Percentiles rank a stretch among this genome's conserved stretches.
Conservation (phyloP, 2,888 invertebrate genomes). For the Papilio gigon region DNA sequence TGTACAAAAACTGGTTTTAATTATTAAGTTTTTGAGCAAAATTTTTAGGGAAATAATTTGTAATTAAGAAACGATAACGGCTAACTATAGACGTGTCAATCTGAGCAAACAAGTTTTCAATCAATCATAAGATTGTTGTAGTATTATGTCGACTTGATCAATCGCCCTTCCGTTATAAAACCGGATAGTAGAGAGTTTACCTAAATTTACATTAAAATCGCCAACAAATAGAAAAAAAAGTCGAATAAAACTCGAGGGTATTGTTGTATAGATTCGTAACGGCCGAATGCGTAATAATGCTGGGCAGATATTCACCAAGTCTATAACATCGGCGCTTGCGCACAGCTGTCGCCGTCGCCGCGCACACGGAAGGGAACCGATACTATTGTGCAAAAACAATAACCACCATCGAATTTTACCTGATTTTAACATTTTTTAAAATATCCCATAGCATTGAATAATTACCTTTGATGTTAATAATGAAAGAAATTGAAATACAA, state of each 20-base stretch:
- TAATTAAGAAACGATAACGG: slow-evolving; percentile 57
- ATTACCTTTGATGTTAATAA: not conserved
- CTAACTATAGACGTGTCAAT: slow-evolving; percentile 66
- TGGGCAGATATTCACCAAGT: slow-evolving; percentile 81
- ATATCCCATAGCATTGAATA: slow-evolving; percentile 4
- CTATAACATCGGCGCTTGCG: slow-evolving; percentile 71
- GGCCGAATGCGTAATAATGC: slow-evolving; percentile 78
- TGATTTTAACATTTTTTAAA: slow-evolving; percentile 4
- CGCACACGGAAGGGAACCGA: slow-evolving; percentile 70
- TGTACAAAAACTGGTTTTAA: slow-evolving; percentile 47
- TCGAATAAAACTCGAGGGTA: slow-evolving; percentile 73
- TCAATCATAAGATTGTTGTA: slow-evolving; percentile 81
- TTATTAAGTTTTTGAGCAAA: slow-evolving; percentile 48
- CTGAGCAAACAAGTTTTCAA: slow-evolving; percentile 77
- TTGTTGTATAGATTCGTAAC: slow-evolving; percentile 82
- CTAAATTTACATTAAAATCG: slow-evolving; percentile 79
- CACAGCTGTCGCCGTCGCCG: slow-evolving; percentile 72
- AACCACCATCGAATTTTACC: slow-evolving; percentile 44
- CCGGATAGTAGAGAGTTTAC: slow-evolving; percentile 73
- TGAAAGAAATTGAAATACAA: not conserved
- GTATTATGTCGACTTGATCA: slow-evolving; percentile 69
- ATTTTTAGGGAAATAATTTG: slow-evolving; percentile 50
- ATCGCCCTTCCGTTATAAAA: slow-evolving; percentile 72
- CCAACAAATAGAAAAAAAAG: slow-evolving; percentile 73
- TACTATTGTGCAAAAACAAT: slow-evolving; percentile 58